A percentile compares a stretch with the other conserved stretches of the same genome.
These are phyloP conservation scores for Microtus pennsylvanicus DNA, from an alignment of 2,113 vertebrate species.

Conservation along the genomic window DNA sequence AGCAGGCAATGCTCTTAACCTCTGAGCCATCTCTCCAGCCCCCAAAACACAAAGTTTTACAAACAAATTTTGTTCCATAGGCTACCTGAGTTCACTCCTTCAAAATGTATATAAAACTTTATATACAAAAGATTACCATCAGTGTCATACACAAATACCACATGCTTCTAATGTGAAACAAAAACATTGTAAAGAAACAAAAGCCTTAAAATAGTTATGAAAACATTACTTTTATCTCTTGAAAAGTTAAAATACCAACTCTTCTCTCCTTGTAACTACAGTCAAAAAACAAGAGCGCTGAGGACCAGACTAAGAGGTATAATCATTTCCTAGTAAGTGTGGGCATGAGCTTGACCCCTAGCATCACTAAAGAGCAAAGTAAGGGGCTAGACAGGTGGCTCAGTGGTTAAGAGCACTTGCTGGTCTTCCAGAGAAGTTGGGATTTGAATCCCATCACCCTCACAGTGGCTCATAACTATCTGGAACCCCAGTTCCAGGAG, in stretches of 20 bases:
- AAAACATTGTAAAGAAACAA: slow-evolving; percentile 1
- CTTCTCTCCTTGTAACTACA: neutral
- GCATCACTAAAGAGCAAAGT: neutral
- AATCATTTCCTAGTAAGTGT: neutral
- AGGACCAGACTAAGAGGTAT: neutral
- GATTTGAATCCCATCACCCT: neutral
- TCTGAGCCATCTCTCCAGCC: too few species aligned
- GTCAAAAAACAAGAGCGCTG: neutral
- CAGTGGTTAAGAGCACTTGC: neutral
- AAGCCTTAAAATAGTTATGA: slow-evolving; percentile 23
- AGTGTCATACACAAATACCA: neutral
- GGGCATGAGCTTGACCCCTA: neutral
- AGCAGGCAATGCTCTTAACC: too few species aligned
- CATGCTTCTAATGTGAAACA: neutral
- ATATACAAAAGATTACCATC: neutral
- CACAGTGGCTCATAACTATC: neutral
- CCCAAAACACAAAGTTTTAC: slow-evolving; percentile 15
- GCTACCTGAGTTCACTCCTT: neutral
- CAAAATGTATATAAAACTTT: neutral
- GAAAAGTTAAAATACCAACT: neutral
- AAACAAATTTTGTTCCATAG: neutral
- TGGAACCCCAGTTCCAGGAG: neutral
- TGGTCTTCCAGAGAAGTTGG: neutral
- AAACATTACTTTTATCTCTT: neutral
- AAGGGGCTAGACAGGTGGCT: neutral